Base-by-base conservation (phyloP, 2,113 vertebrate species). In the Rana temporaria region DNA sequence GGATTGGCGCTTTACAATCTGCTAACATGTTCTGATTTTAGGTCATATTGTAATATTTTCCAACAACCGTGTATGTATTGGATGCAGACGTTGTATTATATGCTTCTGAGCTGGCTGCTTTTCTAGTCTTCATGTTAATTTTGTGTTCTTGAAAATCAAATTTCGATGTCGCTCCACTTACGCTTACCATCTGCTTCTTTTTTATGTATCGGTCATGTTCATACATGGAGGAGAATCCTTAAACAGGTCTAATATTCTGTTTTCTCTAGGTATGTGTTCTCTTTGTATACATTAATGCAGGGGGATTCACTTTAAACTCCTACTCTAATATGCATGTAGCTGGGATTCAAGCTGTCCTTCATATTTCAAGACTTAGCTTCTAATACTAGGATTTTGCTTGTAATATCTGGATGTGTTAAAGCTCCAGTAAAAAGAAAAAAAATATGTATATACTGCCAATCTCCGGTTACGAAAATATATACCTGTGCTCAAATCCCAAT, bases 21-120 rank as follows among this genome's bases (percentile, higher is more conserved):
- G 63, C n/a, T 67, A 64, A 76, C 72, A 66, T 59, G 53, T 24
- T 66, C 74, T 83, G 59, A 73, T 82, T 82, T 83, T 55, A 59
- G 63, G 63, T 59, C 63, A 81, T 68, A 81, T 81, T 70, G 62
- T 42, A 80, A 69, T 70, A 59, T 70, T 79, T 79, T 42, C 60
- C 72, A 22, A 32, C 32, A 60, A 60, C 17, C n/a, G 16, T 62
- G 22, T 19, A 75, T 75, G 57, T 22, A 62, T 75, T 42, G 42
- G 30, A 60, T 60, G n/a, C 72, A 62, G 19, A 34, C 1, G 56
- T 62, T 62, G 56, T 75, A 56, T 20, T 24, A 75, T 32, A 22
- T 34, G 34, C 18, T 19, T 22, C 30, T 75, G n/a, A 22, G 72
- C 38, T 75, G 62, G 32, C 12, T 22, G 72, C 32, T 6, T 24